These are phyloP conservation scores for Bhutanitis thaidina DNA, from an alignment of 2,888 invertebrate species.

Conservation along the genomic window DNA sequence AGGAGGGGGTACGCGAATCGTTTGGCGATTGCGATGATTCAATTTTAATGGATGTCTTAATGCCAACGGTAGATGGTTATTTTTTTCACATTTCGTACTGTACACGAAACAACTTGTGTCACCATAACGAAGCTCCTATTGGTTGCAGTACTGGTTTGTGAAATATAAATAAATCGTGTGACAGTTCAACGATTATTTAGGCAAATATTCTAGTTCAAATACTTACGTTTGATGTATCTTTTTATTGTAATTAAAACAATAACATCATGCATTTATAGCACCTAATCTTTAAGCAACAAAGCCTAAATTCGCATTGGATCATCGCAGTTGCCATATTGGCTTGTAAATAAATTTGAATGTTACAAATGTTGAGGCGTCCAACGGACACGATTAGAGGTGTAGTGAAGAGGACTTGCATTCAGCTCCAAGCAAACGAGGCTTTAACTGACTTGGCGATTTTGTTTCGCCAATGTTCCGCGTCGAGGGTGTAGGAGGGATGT, in stretches of 20 bases:
- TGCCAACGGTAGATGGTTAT: no score
- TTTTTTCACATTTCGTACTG: no score
- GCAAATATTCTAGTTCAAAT: no score
- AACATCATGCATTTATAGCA: no score
- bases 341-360: constrained; percentile 19
- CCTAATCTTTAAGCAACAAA: background rate
- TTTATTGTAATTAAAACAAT: no score
- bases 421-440: constrained; percentile 9
- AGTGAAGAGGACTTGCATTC: constrained; percentile 19
- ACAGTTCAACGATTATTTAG: no score
- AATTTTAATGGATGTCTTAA: no score
- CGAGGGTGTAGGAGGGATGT: background rate
- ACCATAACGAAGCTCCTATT: no score
- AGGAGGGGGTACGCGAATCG: constrained; percentile 24
- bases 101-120: no score
- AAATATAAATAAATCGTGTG: no score
- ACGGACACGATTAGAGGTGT: background rate
- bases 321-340: background rate
- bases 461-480: constrained; percentile 5
- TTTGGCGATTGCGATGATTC: constrained; percentile 8
- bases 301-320: constrained; percentile 8
- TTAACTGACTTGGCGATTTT: background rate
- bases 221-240: no score
- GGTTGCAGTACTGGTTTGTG: no score
- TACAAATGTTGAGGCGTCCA: constrained; percentile 2